Conservation (phyloP, 1,140 invertebrate species). For the Psilanteris sp. region DNA sequence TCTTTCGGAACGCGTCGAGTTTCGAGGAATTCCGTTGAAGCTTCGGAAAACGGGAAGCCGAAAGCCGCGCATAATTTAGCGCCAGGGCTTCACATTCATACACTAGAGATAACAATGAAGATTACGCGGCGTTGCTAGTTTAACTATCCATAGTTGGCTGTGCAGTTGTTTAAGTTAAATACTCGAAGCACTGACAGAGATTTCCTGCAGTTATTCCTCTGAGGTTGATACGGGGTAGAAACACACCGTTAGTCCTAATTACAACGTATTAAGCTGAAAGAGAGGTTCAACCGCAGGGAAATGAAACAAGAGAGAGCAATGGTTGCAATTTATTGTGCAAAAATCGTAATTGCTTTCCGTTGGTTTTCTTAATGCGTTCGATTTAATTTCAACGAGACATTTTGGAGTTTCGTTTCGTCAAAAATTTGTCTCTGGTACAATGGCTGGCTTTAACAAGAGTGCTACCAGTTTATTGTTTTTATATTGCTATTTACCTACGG, state of each 20-base stretch:
- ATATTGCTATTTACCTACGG: too few relatives aligned
- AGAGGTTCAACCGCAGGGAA: slow-evolving; percentile 14
- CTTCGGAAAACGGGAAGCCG: neutral
- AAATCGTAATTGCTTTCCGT: slow-evolving; percentile 19
- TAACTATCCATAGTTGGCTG: slow-evolving; percentile 6
- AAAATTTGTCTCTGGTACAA: too few relatives aligned
- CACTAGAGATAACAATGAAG: slow-evolving; percentile 31
- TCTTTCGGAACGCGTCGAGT: neutral
- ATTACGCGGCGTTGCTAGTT: slow-evolving; percentile 16
- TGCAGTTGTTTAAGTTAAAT: slow-evolving; percentile 38
- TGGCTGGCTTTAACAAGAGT: too few relatives aligned
- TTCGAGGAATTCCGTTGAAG: slow-evolving; percentile 3
- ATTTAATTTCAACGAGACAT: slow-evolving; percentile 2
- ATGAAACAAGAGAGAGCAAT: slow-evolving; percentile 12
- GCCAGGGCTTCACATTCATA: slow-evolving; percentile 7
- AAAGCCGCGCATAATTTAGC: slow-evolving; percentile 17
- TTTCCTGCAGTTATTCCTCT: slow-evolving; percentile 44
- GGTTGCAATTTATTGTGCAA: slow-evolving; percentile 19
- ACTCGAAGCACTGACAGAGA: slow-evolving; percentile 33
- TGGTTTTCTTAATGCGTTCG: neutral
- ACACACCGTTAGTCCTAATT: slow-evolving; percentile 53
- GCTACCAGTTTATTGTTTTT: too few relatives aligned
- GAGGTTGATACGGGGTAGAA: slow-evolving; percentile 50
- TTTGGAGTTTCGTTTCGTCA: too few relatives aligned
- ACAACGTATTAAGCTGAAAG: slow-evolving; percentile 37